phyloP scores from a whole-genome alignment of 2,888 invertebrate genomes.

The Arrhopalites spinosus region DNA sequence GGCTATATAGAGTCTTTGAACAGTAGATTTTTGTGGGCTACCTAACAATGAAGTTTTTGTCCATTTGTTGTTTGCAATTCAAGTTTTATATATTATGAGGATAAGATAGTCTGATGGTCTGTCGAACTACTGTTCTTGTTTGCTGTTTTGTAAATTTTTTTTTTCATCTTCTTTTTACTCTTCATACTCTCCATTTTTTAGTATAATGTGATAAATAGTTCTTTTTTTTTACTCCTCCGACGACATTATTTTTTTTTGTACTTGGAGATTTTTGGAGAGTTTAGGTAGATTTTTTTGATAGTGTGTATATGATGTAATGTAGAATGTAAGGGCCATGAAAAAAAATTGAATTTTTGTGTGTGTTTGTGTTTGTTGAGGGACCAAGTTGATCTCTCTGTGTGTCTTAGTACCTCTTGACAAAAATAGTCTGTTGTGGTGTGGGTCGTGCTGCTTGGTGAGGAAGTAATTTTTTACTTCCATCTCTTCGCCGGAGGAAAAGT shows the following conservation, averaged over 20 bases:
- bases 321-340: conserved; percentile 1
- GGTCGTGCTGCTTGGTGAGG: conserved; percentile 81
- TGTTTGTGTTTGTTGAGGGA: background rate
- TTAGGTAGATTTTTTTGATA: background rate
- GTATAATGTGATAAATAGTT: conserved; percentile 16
- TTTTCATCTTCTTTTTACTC: background rate
- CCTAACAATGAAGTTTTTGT: conserved; percentile 18
- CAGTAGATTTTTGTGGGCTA: background rate
- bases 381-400: background rate
- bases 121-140: background rate
- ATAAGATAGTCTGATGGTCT: no score
- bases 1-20: background rate
- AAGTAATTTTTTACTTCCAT: conserved; percentile 58
- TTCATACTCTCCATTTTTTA: background rate
- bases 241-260: conserved; percentile 24
- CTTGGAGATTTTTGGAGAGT: conserved; percentile 5
- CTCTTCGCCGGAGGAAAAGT: conserved; percentile 84
- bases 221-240: conserved; percentile 21
- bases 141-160: background rate
- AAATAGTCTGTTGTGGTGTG: conserved; percentile 70
- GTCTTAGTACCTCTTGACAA: conserved; percentile 55
- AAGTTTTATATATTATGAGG: no score
- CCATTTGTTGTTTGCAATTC: conserved; percentile 13
- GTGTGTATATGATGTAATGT: conserved; percentile 5
- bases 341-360: background rate